Evolutionary conservation across 1,140 invertebrate genomes (phyloP), one percentile per base, ranked within the genome.

Genomic region (Hyphantria cunea): DNA sequence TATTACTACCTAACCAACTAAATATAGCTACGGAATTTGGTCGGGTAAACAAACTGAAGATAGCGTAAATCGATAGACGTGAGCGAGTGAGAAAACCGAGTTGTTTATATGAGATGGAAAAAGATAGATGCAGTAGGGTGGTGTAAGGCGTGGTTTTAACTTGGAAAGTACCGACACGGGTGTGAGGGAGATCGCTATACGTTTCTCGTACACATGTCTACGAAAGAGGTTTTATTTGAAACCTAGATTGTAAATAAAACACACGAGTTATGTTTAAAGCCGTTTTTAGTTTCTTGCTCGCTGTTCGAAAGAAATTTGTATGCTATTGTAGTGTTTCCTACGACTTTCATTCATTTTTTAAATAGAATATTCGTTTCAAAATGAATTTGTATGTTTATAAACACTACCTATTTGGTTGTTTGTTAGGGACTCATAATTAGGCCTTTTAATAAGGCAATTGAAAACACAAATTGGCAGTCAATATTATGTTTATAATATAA

Each of bases 31-130:
- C 69, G 80, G 72, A 77, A 83, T 82, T 83, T 75, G 71, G 63
- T 63, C 75, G 76, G 68, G 82, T 84, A 84, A 84, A 84, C 82
- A 84, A 69, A 65, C 62, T 49, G 14, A 37, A 34, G 59, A 70
- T 45, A 45, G 52, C 52, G 76, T 77, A 78, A 82, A 85, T 85
- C 83, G 81, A 85, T 85, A 78, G 64, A 44, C 64, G 64, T 50
- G 73, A 62, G 70, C 59, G 76, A 83, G 72, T 49, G 76, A 72
- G 74, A 74, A 17, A 50, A 6, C 32, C 12, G 52, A 54, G 49
- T 66, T 66, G 54, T 58, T 66, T 53, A 44, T 34, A 33, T 39
- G 72, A 64, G 68, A 61, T 68, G 66, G 69, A 75, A 65, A 65
- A 68, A 47, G 63, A 69, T 56, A 61, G 50, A 54, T 10, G 51